Percentiles rank a stretch among this genome's conserved stretches.
phyloP scores from a whole-genome alignment of 2,888 invertebrate species.

The Noctua janthe region DNA sequence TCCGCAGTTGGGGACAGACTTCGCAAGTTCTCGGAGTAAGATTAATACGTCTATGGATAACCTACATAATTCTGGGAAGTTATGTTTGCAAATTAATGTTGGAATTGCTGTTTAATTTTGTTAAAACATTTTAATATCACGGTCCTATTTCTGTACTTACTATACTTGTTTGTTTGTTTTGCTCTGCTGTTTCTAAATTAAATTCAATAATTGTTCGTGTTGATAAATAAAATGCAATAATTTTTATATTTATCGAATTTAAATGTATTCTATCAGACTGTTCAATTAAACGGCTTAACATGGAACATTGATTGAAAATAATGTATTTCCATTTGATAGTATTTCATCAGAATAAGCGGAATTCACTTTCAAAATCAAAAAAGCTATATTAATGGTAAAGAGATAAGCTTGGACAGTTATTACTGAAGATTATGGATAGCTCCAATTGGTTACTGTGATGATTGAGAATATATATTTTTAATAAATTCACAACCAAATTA shows the following conservation, averaged over 20 bases:
- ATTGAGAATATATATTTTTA: background rate
- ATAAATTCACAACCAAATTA: background rate
- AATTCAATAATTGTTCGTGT: conserved; percentile 3
- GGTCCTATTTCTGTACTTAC: conserved; percentile 3
- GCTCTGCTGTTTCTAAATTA: background rate
- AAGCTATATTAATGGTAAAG: background rate
- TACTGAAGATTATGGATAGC: background rate
- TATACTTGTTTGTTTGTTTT: background rate
- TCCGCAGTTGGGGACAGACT: conserved; percentile 63
- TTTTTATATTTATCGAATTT: conserved; percentile 27
- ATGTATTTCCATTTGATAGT: background rate
- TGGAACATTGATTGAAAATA: background rate
- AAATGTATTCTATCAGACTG: conserved; percentile 1
- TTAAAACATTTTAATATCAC: conserved; percentile 24
- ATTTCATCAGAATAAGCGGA: background rate
- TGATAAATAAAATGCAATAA: conserved; percentile 16
- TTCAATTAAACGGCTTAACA: background rate
- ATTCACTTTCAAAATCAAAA: background rate
- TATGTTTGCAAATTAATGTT: conserved; percentile 50
- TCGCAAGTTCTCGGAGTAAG: conserved; percentile 63
- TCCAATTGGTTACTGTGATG: background rate
- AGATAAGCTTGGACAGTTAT: background rate
- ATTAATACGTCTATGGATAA: conserved; percentile 66
- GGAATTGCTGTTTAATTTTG: conserved; percentile 42
- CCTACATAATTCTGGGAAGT: conserved; percentile 56